Conservation (phyloP, 1,140 invertebrate species). For the Wasmannia auropunctata region DNA sequence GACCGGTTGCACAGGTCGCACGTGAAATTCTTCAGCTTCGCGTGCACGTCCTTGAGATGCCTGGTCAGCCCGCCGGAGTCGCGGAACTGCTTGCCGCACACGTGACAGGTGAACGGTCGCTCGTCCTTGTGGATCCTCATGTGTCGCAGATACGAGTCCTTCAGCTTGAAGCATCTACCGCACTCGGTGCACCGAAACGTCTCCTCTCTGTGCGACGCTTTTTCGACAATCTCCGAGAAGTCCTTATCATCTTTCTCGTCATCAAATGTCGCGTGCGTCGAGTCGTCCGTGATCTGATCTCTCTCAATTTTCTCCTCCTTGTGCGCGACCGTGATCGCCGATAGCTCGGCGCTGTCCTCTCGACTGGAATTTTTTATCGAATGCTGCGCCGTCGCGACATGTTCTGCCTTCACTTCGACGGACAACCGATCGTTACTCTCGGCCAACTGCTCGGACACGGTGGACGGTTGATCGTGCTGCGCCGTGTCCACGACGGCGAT, state of each 20-base stretch:
- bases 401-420: constrained; percentile 30
- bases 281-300: not conserved
- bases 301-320: not conserved
- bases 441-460: constrained; percentile 40
- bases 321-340: not conserved
- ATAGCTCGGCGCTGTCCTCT: not conserved
- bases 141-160: constrained; percentile 85
- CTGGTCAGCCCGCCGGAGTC: constrained; percentile 80
- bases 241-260: not conserved
- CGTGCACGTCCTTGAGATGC: constrained; percentile 76
- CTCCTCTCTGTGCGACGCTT: constrained; percentile 38
- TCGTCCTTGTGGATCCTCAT: constrained; percentile 88
- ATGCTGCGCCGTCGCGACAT: not conserved
- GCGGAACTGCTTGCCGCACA: constrained; percentile 87
- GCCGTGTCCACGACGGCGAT: constrained; percentile 59
- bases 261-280: not conserved
- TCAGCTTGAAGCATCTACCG: constrained; percentile 83
- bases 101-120: constrained; percentile 89
- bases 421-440: constrained; percentile 42
- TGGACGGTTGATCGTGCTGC: constrained; percentile 51
- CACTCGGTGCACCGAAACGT: constrained; percentile 84
- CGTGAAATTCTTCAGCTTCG: constrained; percentile 81
- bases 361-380: not conserved
- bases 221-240: not conserved
- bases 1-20: constrained; percentile 82